Evolutionary conservation across 2,888 invertebrate species (phyloP), one percentile per base, ranked within the genome.

Genomic region (Lordiphosa fenestrarum): DNA sequence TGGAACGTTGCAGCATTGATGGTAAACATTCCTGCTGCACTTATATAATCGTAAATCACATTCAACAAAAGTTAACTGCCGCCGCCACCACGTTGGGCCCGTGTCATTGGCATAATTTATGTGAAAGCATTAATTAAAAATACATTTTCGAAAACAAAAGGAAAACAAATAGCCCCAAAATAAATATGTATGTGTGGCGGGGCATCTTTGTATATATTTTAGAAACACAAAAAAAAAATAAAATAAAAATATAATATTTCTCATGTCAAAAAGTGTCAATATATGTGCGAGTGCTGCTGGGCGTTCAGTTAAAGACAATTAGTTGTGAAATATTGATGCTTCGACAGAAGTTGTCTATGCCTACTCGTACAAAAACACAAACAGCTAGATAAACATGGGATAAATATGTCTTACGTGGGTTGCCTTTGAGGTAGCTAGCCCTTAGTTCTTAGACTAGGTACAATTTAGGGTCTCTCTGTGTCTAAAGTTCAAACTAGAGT

Each of bases 201-300:
- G 25, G 25, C 7, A 25, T 48, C 56, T 42, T 51, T 62, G 52
- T 33, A 53, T 33, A 53, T 40, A 13, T 35, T 19, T 23, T 25
- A 6, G 37, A 23, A 44, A 42, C 19, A 55, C 47, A 40, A 56
- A 48, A 56, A 60, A 66, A 7, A 25, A 25, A 25, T 38, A 56
- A 48, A 56, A 60, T 63, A 7, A 25, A 25, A 25, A 6, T 7
- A 41, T 19, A 38, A 50, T 55, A 51, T 65, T 58, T 35, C 36
- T 21, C 55, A 42, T 69, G 84, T 84, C 86, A 25, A 80, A 81
- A 85, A 63, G 55, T 85, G 78, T 80, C 78, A 80, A 80, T 85
- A 84, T 48, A 80, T 85, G 81, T 48, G 7, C 25, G 25, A 25
- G 7, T 25, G 7, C 25, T 7, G 7, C 5, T 5, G 23, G 6